Base-by-base conservation (phyloP, 1,140 invertebrate species). In the Lamellibrachia luymesi region DNA sequence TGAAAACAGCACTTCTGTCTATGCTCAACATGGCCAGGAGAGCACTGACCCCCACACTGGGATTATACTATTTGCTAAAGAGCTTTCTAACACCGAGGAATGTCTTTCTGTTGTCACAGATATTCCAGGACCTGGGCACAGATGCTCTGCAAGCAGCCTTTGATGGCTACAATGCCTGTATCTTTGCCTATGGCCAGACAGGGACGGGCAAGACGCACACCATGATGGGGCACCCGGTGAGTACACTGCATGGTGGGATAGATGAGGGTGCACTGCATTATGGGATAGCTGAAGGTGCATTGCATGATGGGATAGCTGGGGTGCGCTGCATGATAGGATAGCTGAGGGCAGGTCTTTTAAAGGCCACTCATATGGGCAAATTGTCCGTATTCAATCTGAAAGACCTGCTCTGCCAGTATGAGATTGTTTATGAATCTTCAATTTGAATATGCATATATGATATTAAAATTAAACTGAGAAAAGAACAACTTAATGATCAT, bases 151-250 rank as follows among this genome's bases (percentile, higher is more conserved):
- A 94, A 38, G 94, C 95, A 7, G 98, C 98, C 2, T 96, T 98
- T 89, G 98, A 99, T 96, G 98, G 98, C 0, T 99, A 99, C 95
- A 99, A 99, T 96, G 98, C 99, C 1, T 99, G 98, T 96, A 98
- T 99, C 52, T 99, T 99, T 97, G 98, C 98, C 6, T 99, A 99
- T 96, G 98, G 98, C 0, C 98, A 99, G 96, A 99, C 98, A 22
- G 98, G 98, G 89, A 98, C 98, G 94, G 98, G 98, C 0, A 99
- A 99, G 97, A 99, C 98, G 4, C 97, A 96, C 94, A 97, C 97
- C 10, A 97, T 97, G 97, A 97, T 97, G 95, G 97, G 94, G 95
- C 94, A 95, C 51, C 93, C 97, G 89, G 95, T 95, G 93, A 91
- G 93, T 94, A 96, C 96, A 25, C 94, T 97, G 51, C 96, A 97